A percentile compares a stretch with the other conserved stretches of the same genome.
Conservation (phyloP, 2,113 vertebrate genomes). For the Gallinago jamesoni region DNA sequence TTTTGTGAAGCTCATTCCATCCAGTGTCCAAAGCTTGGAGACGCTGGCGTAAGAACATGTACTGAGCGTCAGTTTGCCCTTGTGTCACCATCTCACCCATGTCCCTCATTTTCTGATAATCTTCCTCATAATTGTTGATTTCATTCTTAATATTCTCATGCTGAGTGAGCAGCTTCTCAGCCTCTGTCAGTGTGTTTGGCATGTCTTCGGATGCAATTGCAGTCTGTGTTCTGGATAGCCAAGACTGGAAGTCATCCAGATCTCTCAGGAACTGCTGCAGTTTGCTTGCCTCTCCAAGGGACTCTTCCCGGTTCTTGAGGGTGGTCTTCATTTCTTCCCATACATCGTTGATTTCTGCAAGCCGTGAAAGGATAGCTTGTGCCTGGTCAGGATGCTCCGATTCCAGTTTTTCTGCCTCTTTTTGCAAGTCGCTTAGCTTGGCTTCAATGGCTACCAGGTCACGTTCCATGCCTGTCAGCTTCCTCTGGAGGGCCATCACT, state of each 20-base stretch:
- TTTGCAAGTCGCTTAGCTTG: slow-evolving; percentile 91
- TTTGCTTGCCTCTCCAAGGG: slow-evolving; percentile 96
- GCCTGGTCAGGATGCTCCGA: slow-evolving; percentile 94
- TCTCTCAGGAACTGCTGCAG: slow-evolving; percentile 98
- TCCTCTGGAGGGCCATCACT: slow-evolving; percentile 97
- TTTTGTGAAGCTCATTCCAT: slow-evolving; percentile 98
- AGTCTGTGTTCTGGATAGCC: slow-evolving; percentile 96
- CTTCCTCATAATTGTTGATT: slow-evolving; percentile 96
- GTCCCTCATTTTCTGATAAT: slow-evolving; percentile 99
- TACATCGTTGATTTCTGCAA: slow-evolving; percentile 89
- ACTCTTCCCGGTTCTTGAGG: slow-evolving; percentile 93
- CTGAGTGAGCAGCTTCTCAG: slow-evolving; percentile 95
- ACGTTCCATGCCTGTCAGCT: slow-evolving; percentile 96
- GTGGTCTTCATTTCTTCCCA: slow-evolving; percentile 99
- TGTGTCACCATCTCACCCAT: slow-evolving; percentile 99
- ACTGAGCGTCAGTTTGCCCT: slow-evolving; percentile 95
- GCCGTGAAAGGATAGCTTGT: slow-evolving; percentile 88
- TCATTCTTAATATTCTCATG: slow-evolving; percentile 97
- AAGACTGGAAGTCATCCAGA: slow-evolving; percentile 98
- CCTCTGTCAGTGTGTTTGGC: slow-evolving; percentile 94
- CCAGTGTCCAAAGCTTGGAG: slow-evolving; percentile 96
- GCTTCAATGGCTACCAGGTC: slow-evolving; percentile 96
- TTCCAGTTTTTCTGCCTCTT: slow-evolving; percentile 90
- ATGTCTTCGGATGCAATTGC: slow-evolving; percentile 97
- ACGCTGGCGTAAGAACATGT: slow-evolving; percentile 98